Conservation (phyloP, 2,797 vertebrate genomes). For the Myripristis jacobus region DNA sequence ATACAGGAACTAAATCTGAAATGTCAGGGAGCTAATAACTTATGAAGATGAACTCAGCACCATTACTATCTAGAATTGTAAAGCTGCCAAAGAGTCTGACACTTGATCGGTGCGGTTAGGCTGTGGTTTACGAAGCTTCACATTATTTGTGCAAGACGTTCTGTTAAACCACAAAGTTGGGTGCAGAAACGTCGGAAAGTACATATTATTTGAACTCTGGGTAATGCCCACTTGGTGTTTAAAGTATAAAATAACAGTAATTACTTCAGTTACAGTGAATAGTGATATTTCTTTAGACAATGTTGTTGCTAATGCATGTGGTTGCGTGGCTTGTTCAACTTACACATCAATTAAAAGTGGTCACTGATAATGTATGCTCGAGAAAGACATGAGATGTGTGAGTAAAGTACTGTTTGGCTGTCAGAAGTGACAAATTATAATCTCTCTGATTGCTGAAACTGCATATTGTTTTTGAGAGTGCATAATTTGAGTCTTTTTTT, state of each 20-base stretch:
- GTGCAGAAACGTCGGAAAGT: slow-evolving; percentile 52
- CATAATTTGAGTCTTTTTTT: too few species aligned
- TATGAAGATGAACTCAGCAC: slow-evolving; percentile 54
- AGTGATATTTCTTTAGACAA: slow-evolving; percentile 34
- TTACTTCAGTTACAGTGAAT: slow-evolving; percentile 34
- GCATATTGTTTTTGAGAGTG: too few species aligned
- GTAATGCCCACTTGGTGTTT: slow-evolving; percentile 29
- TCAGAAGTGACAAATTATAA: not conserved
- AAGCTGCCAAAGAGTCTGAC: slow-evolving; percentile 61
- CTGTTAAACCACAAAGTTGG: slow-evolving; percentile 51
- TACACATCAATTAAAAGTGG: slow-evolving; percentile 6
- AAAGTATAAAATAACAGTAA: slow-evolving; percentile 35
- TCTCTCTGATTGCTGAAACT: too few species aligned
- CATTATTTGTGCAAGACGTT: slow-evolving; percentile 63
- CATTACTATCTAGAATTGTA: slow-evolving; percentile 52
- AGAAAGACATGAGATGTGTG: not conserved
- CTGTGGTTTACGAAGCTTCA: slow-evolving; percentile 60
- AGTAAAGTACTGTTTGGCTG: not conserved
- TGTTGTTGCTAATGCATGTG: slow-evolving; percentile 19
- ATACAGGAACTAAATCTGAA: slow-evolving; percentile 40
- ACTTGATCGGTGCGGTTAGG: slow-evolving; percentile 63
- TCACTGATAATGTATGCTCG: not conserved
- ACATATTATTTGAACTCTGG: slow-evolving; percentile 41
- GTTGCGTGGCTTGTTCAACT: slow-evolving; percentile 26
- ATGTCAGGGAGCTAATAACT: slow-evolving; percentile 63